These are phyloP conservation scores for Sphaeramia orbicularis DNA, from an alignment of 2,797 vertebrate species.

Conservation along the genomic window DNA sequence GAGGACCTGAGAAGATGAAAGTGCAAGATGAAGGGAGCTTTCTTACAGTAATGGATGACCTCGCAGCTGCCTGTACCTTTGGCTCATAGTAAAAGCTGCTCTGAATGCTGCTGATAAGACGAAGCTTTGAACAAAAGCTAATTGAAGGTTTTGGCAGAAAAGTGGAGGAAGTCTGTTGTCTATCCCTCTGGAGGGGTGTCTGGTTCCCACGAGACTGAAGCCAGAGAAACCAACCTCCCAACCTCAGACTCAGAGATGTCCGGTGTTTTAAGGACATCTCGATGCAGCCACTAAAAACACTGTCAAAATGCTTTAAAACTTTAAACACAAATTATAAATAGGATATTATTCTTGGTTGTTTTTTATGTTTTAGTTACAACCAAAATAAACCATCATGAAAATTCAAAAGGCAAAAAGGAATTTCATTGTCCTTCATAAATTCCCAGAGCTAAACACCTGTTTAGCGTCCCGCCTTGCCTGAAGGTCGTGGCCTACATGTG, in stretches of 20 bases:
- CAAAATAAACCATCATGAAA: neutral
- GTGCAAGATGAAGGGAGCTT: neutral
- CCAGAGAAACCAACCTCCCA: constrained; percentile 30
- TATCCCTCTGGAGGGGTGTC: constrained; percentile 45
- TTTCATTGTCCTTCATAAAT: constrained; percentile 4
- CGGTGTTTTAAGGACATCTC: constrained; percentile 12
- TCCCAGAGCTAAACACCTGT: constrained; percentile 58
- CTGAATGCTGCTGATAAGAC: constrained; percentile 53
- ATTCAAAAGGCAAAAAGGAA: neutral
- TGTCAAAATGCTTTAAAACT: no score
- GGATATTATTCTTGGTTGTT: constrained; percentile 2
- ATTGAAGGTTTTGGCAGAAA: constrained; percentile 70
- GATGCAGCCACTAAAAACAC: constrained; percentile 5
- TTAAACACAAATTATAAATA: no score
- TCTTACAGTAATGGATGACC: neutral
- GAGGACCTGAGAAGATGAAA: neutral
- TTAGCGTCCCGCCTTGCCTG: constrained; percentile 35
- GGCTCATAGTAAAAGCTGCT: neutral
- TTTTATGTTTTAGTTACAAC: constrained; percentile 13
- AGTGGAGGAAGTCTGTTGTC: constrained; percentile 33
- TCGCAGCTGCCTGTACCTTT: constrained; percentile 10
- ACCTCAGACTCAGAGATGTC: neutral
- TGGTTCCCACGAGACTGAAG: constrained; percentile 66
- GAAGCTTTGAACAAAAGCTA: constrained; percentile 56
- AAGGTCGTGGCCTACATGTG: constrained; percentile 32